Percentiles rank a stretch among this genome's conserved stretches.
These are phyloP conservation scores for Corythaixoides concolor DNA, from an alignment of 2,113 vertebrate species.

Conservation along the genomic window DNA sequence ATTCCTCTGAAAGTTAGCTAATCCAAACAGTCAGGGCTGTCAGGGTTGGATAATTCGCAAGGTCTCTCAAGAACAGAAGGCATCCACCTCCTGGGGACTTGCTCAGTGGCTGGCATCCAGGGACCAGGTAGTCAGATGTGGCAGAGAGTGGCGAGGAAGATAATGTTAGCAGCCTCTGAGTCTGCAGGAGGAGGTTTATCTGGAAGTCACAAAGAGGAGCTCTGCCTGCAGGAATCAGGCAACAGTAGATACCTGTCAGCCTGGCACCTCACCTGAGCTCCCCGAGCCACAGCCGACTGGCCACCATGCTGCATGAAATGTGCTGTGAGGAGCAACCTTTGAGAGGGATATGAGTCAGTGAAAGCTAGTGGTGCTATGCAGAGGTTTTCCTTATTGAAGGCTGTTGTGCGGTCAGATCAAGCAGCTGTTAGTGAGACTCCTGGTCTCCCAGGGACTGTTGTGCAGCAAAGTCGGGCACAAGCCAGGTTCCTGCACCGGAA, in stretches of 20 bases:
- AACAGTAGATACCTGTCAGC: background rate
- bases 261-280: background rate
- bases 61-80: background rate
- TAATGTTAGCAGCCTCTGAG: background rate
- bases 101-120: accelerated
- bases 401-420: background rate
- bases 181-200: background rate
- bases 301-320: accelerated
- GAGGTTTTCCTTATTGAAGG: background rate
- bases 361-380: background rate
- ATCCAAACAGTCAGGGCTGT: background rate
- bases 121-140: background rate
- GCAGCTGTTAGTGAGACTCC: accelerated
- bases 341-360: background rate
- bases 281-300: background rate
- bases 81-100: background rate
- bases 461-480: background rate
- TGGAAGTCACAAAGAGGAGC: background rate
- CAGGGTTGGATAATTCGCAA: background rate
- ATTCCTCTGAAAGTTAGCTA: background rate
- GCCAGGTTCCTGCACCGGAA: background rate
- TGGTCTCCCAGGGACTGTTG: background rate
- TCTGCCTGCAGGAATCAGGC: background rate
- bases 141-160: background rate
- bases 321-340: accelerated